These are phyloP conservation scores for Neoniphon sammara DNA, from an alignment of 2,797 vertebrate genomes.

Conservation along the genomic window DNA sequence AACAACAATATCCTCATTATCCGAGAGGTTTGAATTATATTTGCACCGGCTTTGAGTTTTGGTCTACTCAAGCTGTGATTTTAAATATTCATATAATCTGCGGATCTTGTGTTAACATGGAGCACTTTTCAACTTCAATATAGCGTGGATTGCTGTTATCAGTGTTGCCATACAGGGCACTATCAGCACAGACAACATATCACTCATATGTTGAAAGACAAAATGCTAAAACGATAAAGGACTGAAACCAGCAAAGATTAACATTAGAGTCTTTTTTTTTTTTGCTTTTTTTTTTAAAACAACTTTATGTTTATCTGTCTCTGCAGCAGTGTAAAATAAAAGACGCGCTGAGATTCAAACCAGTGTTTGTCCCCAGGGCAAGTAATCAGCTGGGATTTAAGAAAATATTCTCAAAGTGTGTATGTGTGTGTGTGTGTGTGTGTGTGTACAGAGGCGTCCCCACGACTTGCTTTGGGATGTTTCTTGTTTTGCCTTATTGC, in stretches of 20 bases:
- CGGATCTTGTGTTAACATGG: conserved; percentile 39
- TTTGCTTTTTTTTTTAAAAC: not conserved
- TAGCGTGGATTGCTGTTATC: conserved; percentile 12
- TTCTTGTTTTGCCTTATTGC: conserved; percentile 56
- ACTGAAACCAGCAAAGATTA: not conserved
- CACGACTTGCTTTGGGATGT: conserved; percentile 44
- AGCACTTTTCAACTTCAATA: conserved; percentile 38
- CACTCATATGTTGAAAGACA: not conserved
- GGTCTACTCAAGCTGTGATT: conserved; percentile 68
- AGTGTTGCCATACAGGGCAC: conserved; percentile 31
- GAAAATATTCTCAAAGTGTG: conserved; percentile 15
- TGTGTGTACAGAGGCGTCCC: conserved; percentile 16
- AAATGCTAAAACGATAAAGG: not conserved
- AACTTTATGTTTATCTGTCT: not conserved
- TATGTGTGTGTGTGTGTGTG: conserved; percentile 6
- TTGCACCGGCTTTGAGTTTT: conserved; percentile 52
- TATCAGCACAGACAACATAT: conserved; percentile 33
- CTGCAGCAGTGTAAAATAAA: conserved; percentile 12
- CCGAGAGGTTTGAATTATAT: conserved; percentile 60
- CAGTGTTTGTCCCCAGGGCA: conserved; percentile 29
- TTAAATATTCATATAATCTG: conserved; percentile 68
- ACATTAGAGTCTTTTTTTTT: conserved; percentile 3
- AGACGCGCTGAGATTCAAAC: conserved; percentile 22
- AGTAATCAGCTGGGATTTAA: conserved; percentile 44
- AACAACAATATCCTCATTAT: conserved; percentile 54